Evolutionary conservation across 2,113 vertebrate species (phyloP).

Genomic region (Chaetodon trifascialis): DNA sequence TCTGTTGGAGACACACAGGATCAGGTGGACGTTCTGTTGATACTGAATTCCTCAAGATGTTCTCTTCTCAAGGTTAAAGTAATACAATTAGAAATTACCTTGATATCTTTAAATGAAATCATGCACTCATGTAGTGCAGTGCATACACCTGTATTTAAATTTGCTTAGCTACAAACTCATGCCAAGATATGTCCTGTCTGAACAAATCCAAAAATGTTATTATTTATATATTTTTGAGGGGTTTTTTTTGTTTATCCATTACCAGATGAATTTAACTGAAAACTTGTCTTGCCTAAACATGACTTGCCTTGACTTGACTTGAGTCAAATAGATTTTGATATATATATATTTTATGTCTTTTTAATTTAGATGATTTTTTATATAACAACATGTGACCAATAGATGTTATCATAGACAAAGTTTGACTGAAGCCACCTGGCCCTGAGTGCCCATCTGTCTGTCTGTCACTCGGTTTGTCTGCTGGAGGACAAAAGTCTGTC

Average conservation of each 20-base stretch:
- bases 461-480: slow-evolving; percentile 67
- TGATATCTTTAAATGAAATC: not conserved
- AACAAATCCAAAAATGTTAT: not conserved
- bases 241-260: no score
- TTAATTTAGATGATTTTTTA: not conserved
- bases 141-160: not conserved
- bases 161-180: not conserved
- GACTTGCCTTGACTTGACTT: no score
- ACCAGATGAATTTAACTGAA: no score
- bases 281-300: no score
- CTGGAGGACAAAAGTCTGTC: slow-evolving; percentile 73
- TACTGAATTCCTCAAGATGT: not conserved
- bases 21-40: slow-evolving; percentile 61
- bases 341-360: no score
- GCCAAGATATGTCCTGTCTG: not conserved
- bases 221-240: not conserved
- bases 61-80: not conserved
- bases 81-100: not conserved
- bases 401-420: not conserved
- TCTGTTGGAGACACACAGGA: slow-evolving; percentile 54
- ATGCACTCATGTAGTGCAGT: not conserved
- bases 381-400: not conserved
- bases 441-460: slow-evolving; percentile 67
- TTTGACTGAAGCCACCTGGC: slow-evolving; percentile 72
- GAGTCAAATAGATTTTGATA: no score